Evolutionary conservation across 2,797 vertebrate species (phyloP), one percentile per base, ranked within the genome.

Genomic region (Benthosema pterotum): DNA sequence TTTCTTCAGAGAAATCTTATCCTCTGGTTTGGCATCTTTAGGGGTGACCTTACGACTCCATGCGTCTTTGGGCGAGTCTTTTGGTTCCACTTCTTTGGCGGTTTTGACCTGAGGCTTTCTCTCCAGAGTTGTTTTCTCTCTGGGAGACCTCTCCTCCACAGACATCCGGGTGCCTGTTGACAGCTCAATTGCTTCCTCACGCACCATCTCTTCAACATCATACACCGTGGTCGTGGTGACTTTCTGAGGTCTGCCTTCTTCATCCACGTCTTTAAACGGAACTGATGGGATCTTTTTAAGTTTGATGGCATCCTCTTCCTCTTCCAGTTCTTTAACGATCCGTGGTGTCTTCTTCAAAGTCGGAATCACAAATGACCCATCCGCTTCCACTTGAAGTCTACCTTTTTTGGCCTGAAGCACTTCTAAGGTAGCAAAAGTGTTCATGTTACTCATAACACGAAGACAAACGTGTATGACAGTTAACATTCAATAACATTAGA

Each of bases 381-480:
- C 91, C 77, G 94, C 93, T 62, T 91, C 79, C 45, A 77, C 17
- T 42, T 82, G 75, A 67, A 89, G 82, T 92, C 88, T 92, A 86
- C 77, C 89, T 92, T 93, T 95, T 73, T 83, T 89, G 57, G 78
- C 91, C 81, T 86, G 78, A 88, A 88, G 48, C 69, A 74, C 55
- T 88, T 89, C 89, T 93, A 79, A 88, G 89, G 82, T 87, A 90
- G 93, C 72, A 93, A 92, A 93, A 67, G 82, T 90, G 32, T 90
- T 89, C 69, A 91, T 65, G 90, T 89, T 89, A 94, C 85, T 83
- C 76, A 69, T 18, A 56, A 67, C 52, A 56, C 42, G 52, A 69
- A 46, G 68, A 13, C 5, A 28, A 57, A 65, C 13, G 51, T 18
- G 51, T 18, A 68, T 16, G 13, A 73, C 32, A 49, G 4, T 32